Percentiles rank a stretch among this genome's conserved stretches.
Conservation (phyloP, 2,113 vertebrate genomes). For the Melanostigma gelatinosum region DNA sequence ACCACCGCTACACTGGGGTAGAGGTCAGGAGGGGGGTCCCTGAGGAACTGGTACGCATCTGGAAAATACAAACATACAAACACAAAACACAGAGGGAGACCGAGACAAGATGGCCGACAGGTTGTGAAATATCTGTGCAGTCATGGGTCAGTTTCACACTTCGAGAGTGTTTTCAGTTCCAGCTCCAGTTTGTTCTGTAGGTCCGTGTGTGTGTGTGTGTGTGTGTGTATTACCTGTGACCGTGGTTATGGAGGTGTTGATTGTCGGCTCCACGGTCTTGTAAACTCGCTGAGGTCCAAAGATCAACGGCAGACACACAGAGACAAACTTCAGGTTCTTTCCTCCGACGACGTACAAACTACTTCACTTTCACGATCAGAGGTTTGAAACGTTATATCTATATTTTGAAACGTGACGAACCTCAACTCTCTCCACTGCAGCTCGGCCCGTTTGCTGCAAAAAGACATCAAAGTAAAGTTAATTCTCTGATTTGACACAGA, state of each 20-base stretch:
- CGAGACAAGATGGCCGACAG: background rate
- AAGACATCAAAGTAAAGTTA: background rate
- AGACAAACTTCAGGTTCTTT: background rate
- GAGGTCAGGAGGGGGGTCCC: slow-evolving; percentile 89
- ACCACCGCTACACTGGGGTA: slow-evolving; percentile 91
- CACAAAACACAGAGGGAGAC: background rate
- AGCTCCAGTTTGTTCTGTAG: background rate
- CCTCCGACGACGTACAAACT: background rate
- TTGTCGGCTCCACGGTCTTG: slow-evolving; percentile 83
- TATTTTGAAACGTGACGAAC: slow-evolving; percentile 39
- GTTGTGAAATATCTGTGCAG: background rate
- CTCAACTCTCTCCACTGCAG: slow-evolving; percentile 61
- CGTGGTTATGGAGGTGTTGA: slow-evolving; percentile 80
- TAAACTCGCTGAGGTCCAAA: slow-evolving; percentile 82
- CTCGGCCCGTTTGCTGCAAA: slow-evolving; percentile 62
- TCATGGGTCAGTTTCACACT: background rate
- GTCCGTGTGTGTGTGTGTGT: background rate
- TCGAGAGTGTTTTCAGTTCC: background rate
- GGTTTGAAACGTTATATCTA: too few species aligned
- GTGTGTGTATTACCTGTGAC: slow-evolving; percentile 81
- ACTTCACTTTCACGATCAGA: too few species aligned
- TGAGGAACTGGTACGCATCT: slow-evolving; percentile 88
- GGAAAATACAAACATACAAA: slow-evolving; percentile 1
- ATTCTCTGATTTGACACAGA: background rate
- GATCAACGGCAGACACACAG: slow-evolving; percentile 14